These are phyloP conservation scores for honey bee (Apis mellifera) DNA, from an alignment of 1,140 invertebrate genomes.

Conservation along the genomic window Amel_HAv3.1 CM009941.2:6869001-6869500, in stretches of 20 bases:
- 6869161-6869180: no score
- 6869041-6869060: no score
- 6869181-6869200: not conserved
- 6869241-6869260: not conserved
- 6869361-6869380: not conserved
- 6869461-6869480: conserved; percentile 5
- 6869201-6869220: not conserved
- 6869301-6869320: not conserved
- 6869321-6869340: not conserved
- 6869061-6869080: no score
- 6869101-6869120: no score
- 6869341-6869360: not conserved
- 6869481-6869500: not conserved
- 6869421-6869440: not conserved
- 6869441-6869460: not conserved
- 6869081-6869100: no score
- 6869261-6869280: not conserved
- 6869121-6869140: no score
- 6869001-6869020: no score
- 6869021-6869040: no score
- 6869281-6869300: no score
- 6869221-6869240: not conserved
- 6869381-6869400: not conserved
- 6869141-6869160: no score
- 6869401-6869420: not conserved